Base-by-base conservation (phyloP, 2,888 invertebrate genomes). In the Dicranocentrus wangi region DNA sequence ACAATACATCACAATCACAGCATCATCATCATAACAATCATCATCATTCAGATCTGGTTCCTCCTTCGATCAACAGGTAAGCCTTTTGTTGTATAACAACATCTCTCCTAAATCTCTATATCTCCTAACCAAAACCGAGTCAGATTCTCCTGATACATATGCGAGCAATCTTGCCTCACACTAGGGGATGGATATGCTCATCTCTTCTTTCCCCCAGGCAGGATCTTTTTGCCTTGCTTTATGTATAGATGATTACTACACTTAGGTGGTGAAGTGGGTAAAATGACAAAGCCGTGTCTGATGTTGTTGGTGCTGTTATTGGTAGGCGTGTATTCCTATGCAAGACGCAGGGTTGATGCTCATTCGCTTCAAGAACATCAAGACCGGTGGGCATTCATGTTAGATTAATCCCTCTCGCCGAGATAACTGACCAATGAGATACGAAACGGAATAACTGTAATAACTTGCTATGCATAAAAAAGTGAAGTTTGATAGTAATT, bases 381-480 rank as follows among this genome's bases (percentile, higher is more conserved):
- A 32, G 55, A 70, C 58, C 55, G 65, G 71, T 66, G 77, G 63
- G 55, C 65, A 43, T 66, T 43, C 28, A 66, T 42, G 13, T 70
- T 58, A 5, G 21, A 55, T 70, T 70, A 71, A 63, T 43, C 25
- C 53, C 27, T 71, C 43, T 25, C 47, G 19, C 21, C 2, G 2
- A 60, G 79, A 79, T 79, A 55, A 71, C 79, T 71, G 77, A 71
- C 79, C 79, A 79, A 79, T 79, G 58, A 71, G 58, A 70, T 77
- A 65, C 32, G 55, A 28, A 47, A 39, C 39, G 47, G n/a, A n/a
- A 70, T 53, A 58, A n/a, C 15, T n/a, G 15, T 53, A 13, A 51
- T 32, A 47, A 58, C 42, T 58, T 70, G 68, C 17, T 70, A 58
- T 58, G 39, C 39, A n/a, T n/a, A n/a, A 21, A 13, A 53, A 32